A percentile compares a stretch with the other conserved stretches of the same genome.
These are phyloP conservation scores for Venusia cambrica DNA, from an alignment of 2,888 invertebrate species.

Conservation along the genomic window DNA sequence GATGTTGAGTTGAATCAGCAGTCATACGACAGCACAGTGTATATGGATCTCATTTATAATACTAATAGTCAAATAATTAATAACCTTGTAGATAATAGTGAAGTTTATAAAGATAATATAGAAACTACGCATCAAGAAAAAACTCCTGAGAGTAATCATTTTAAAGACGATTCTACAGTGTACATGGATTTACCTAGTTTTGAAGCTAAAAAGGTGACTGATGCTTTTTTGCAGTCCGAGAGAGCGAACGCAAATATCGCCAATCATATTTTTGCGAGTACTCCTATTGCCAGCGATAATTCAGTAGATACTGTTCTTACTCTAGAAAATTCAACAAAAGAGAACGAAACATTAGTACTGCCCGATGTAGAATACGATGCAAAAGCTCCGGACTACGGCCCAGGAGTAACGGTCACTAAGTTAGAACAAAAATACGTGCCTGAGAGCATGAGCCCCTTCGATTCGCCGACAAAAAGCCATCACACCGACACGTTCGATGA, in stretches of 20 bases:
- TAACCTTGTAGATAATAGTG: constrained; percentile 34
- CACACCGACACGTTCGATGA: constrained; percentile 72
- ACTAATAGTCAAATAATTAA: constrained; percentile 48
- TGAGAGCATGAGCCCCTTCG: constrained; percentile 63
- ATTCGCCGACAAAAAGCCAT: constrained; percentile 70
- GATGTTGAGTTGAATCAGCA: constrained; percentile 30
- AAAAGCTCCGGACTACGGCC: constrained; percentile 44
- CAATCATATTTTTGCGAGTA: constrained; percentile 50
- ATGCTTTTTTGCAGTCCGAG: constrained; percentile 58
- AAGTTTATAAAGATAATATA: constrained; percentile 34
- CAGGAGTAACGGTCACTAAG: constrained; percentile 46
- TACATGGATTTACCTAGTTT: constrained; percentile 69
- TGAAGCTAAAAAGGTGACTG: constrained; percentile 45
- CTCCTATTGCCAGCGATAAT: constrained; percentile 58
- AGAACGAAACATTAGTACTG: constrained; percentile 36
- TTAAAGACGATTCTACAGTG: constrained; percentile 61
- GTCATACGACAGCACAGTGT: constrained; percentile 49
- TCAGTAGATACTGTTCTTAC: constrained; percentile 41
- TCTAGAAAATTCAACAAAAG: constrained; percentile 39
- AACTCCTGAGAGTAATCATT: constrained; percentile 32
- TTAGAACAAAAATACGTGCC: constrained; percentile 55
- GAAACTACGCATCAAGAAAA: constrained; percentile 25
- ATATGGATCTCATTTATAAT: constrained; percentile 66
- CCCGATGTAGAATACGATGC: constrained; percentile 36
- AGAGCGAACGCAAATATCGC: constrained; percentile 41